Conservation (phyloP, 1,140 invertebrate species). For the Scaptomyza hsui region DNA sequence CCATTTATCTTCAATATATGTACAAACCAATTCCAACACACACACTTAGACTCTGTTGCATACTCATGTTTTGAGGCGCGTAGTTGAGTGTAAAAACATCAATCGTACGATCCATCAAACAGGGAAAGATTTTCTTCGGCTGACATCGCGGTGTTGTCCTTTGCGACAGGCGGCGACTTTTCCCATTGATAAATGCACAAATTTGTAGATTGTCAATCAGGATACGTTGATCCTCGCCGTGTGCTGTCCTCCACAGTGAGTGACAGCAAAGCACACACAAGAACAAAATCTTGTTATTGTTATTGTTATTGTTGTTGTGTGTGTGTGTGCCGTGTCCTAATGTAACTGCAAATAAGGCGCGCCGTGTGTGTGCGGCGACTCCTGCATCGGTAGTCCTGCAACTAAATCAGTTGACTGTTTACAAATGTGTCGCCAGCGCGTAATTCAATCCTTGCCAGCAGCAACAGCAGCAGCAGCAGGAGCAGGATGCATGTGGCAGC, state of each 20-base stretch:
- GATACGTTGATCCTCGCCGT: constrained; percentile 39
- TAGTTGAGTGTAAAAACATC: constrained; percentile 76
- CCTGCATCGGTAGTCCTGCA: constrained; percentile 60
- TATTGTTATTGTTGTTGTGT: constrained; percentile 10
- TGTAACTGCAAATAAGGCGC: constrained; percentile 75
- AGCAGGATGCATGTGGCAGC: constrained; percentile 75
- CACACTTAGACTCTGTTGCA: not conserved
- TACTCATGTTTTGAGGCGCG: constrained; percentile 37
- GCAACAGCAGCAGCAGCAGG: not conserved
- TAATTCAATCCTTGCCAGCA: constrained; percentile 71
- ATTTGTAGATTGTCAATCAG: constrained; percentile 79
- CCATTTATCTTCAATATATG: constrained; percentile 5
- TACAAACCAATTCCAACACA: not conserved
- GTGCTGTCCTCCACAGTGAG: constrained; percentile 26
- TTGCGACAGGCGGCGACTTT: constrained; percentile 35
- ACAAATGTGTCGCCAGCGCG: constrained; percentile 79
- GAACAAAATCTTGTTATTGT: constrained; percentile 28
- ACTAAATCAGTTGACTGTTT: constrained; percentile 73
- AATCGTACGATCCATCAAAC: constrained; percentile 68
- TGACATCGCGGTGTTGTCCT: constrained; percentile 32
- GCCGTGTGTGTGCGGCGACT: constrained; percentile 48
- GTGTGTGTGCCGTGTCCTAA: constrained; percentile 45
- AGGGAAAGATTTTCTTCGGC: constrained; percentile 12
- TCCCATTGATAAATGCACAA: constrained; percentile 78
- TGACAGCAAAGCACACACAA: constrained; percentile 58